Conservation (phyloP, 1,140 invertebrate genomes). For the Drosophila virilis region DNA sequence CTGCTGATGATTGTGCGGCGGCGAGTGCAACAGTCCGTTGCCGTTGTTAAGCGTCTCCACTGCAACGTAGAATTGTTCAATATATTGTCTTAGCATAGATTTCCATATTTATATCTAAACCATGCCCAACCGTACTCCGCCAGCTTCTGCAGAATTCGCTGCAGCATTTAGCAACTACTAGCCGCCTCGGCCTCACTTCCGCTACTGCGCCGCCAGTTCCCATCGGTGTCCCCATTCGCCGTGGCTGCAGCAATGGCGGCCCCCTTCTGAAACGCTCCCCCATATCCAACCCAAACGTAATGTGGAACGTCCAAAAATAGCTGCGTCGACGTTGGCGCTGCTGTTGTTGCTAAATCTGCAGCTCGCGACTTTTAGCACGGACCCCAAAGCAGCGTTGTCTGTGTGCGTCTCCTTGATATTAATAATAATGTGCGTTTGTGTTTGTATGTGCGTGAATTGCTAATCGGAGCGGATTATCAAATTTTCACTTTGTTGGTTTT, state of each 20-base stretch:
- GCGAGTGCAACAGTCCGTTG: conserved; percentile 86
- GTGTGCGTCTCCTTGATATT: neutral
- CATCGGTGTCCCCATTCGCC: conserved; percentile 32
- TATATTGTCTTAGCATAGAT: neutral
- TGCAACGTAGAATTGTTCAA: conserved; percentile 77
- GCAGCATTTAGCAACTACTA: conserved; percentile 50
- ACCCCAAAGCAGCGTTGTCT: conserved; percentile 2
- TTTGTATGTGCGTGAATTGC: conserved; percentile 3
- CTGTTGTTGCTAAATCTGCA: conserved; percentile 50
- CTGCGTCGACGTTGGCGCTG: conserved; percentile 19
- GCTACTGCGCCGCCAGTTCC: conserved; percentile 36
- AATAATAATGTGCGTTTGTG: neutral
- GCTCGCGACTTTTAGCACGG: conserved; percentile 30
- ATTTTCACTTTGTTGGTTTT: neutral
- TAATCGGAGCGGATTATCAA: neutral
- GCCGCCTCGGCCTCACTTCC: conserved; percentile 37
- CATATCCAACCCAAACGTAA: conserved; percentile 22
- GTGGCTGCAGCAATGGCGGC: conserved; percentile 10
- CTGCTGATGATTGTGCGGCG: conserved; percentile 86
- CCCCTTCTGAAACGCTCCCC: conserved; percentile 44
- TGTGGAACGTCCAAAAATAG: conserved; percentile 72
- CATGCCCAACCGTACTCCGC: conserved; percentile 50
- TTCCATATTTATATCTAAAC: conserved; percentile 23
- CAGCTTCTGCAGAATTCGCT: conserved; percentile 49
- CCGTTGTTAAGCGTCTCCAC: conserved; percentile 88